A percentile compares a stretch with the other conserved stretches of the same genome.
These are phyloP conservation scores for Agrilus cyanescens DNA, from an alignment of 2,888 invertebrate species.

Conservation along the genomic window DNA sequence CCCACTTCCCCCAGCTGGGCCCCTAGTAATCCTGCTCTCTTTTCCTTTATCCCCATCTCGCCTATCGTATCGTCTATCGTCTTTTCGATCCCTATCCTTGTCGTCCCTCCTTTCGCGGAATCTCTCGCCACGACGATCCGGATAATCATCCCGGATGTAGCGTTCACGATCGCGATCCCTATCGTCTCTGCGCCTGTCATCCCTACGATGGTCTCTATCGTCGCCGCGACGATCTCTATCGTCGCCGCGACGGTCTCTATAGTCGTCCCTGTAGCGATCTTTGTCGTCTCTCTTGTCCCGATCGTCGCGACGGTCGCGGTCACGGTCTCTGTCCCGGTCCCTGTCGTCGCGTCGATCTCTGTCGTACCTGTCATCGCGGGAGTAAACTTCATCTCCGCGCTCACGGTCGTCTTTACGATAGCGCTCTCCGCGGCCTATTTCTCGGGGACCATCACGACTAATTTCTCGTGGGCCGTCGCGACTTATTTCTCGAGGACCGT, in stretches of 20 bases:
- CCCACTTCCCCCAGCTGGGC: background rate
- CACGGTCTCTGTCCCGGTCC: slow-evolving; percentile 8
- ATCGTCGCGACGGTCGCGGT: slow-evolving; percentile 8
- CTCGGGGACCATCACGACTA: slow-evolving; percentile 6
- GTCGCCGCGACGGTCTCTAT: slow-evolving; percentile 6
- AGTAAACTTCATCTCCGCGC: slow-evolving; percentile 13
- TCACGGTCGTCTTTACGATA: slow-evolving; percentile 9
- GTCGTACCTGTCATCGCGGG: slow-evolving; percentile 8
- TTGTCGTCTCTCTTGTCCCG: slow-evolving; percentile 11
- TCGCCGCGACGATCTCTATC: slow-evolving; percentile 14
- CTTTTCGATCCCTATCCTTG: slow-evolving; percentile 3
- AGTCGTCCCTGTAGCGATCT: slow-evolving; percentile 3
- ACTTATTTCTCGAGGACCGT: slow-evolving; percentile 1
- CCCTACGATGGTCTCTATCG: slow-evolving; percentile 4
- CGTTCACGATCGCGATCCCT: slow-evolving; percentile 1
- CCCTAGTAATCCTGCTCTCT: too few species aligned
- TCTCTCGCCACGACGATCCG: slow-evolving; percentile 9
- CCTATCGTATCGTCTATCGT: slow-evolving; percentile 7
- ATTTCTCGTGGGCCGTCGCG: background rate
- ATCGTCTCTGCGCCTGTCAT: background rate
- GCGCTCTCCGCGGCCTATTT: slow-evolving; percentile 7
- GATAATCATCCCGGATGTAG: slow-evolving; percentile 8
- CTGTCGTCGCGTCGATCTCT: slow-evolving; percentile 5
- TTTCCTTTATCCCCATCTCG: slow-evolving; percentile 9
- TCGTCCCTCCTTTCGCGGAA: slow-evolving; percentile 9